These are phyloP conservation scores for Meliscaeva auricollis DNA, from an alignment of 2,888 invertebrate genomes.

Conservation along the genomic window DNA sequence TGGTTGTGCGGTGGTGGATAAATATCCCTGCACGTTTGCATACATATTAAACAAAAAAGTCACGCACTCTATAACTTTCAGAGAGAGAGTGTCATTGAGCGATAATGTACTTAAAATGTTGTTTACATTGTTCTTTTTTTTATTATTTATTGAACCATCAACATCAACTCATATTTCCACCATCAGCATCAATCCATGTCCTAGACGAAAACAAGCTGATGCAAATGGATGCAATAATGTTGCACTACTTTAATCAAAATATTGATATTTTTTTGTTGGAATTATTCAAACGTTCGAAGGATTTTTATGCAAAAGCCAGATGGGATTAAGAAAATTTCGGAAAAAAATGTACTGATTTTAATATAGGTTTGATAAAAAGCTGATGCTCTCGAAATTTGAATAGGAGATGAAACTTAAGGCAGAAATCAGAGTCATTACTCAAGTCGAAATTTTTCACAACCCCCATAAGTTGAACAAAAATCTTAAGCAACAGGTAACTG, in stretches of 20 bases:
- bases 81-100: slow-evolving; percentile 41
- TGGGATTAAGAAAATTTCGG: no score
- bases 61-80: slow-evolving; percentile 15
- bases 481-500: no score
- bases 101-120: slow-evolving; percentile 67
- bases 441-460: no score
- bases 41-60: neutral
- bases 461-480: no score
- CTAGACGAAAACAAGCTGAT: neutral
- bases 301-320: no score
- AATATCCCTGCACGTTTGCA: neutral
- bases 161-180: neutral
- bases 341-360: no score
- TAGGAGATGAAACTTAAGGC: no score
- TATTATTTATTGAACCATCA: slow-evolving; percentile 25
- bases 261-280: slow-evolving; percentile 17
- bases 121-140: slow-evolving; percentile 54
- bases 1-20: neutral
- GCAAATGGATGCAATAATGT: slow-evolving; percentile 10
- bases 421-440: no score
- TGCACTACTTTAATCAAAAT: slow-evolving; percentile 37
- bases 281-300: neutral
- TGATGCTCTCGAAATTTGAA: no score
- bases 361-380: no score
- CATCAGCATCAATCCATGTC: neutral